Percentiles rank a stretch among this genome's conserved stretches.
These are phyloP conservation scores for Cyrtorhinus lividipennis DNA, from an alignment of 1,140 invertebrate genomes.

Conservation along the genomic window DNA sequence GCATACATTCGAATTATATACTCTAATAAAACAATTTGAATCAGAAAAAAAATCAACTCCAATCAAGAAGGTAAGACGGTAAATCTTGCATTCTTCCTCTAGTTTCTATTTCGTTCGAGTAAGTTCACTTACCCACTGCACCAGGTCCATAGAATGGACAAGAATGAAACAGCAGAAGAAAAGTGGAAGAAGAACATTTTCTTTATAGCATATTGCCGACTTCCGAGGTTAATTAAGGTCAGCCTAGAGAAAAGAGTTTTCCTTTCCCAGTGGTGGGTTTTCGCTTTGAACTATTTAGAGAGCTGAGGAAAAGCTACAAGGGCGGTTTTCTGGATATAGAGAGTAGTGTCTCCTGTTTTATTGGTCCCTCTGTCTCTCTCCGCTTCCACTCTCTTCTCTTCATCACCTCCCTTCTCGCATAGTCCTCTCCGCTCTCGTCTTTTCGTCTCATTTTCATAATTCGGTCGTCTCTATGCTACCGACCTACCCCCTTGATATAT, in stretches of 20 bases:
- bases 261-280: neutral
- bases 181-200: neutral
- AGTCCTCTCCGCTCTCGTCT: neutral
- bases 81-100: too few species aligned
- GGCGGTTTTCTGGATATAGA: constrained; percentile 1
- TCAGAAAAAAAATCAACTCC: too few species aligned
- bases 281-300: neutral
- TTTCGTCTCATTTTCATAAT: constrained; percentile 17
- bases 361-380: neutral
- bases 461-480: constrained; percentile 14
- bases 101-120: too few species aligned
- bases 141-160: too few species aligned
- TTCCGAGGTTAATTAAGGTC: neutral
- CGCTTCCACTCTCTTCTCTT: constrained; percentile 10
- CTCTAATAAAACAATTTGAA: too few species aligned
- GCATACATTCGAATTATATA: too few species aligned
- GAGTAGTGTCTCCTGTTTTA: constrained; percentile 9
- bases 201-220: neutral
- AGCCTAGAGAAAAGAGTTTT: neutral
- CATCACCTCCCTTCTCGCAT: neutral
- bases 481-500: constrained; percentile 11
- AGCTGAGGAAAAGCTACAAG: neutral
- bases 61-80: too few species aligned
- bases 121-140: too few species aligned
- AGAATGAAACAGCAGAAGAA: too few species aligned